These are phyloP conservation scores for Chirona hameri DNA, from an alignment of 2,888 invertebrate genomes.

Conservation along the genomic window DNA sequence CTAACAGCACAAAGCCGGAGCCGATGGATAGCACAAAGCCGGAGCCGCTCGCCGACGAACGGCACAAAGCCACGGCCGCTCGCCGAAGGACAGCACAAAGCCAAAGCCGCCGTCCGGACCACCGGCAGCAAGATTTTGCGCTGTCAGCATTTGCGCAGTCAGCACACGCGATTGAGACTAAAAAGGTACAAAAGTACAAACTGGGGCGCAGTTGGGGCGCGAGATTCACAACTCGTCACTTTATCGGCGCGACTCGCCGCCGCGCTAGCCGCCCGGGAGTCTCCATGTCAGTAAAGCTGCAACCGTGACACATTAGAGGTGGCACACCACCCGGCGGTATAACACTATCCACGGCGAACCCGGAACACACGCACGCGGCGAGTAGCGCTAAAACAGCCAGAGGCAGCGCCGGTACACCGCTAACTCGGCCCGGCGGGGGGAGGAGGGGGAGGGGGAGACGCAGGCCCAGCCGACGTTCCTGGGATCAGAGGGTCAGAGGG, in stretches of 20 bases:
- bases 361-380: background rate
- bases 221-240: background rate
- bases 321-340: background rate
- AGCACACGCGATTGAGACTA: background rate
- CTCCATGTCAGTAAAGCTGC: constrained; percentile 3
- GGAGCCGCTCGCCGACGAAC: background rate
- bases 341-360: background rate
- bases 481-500: too few relatives aligned
- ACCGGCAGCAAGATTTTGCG: background rate
- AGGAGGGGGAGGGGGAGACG: background rate
- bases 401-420: background rate
- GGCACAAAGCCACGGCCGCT: too few relatives aligned
- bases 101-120: background rate
- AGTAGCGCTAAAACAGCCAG: background rate
- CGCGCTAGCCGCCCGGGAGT: background rate
- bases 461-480: too few relatives aligned
- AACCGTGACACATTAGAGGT: background rate
- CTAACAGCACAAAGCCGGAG: too few relatives aligned
- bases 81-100: background rate
- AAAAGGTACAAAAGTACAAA: constrained; percentile 23
- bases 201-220: background rate
- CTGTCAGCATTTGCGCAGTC: background rate
- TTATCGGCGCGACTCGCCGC: background rate
- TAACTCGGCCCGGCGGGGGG: background rate
- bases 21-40: too few relatives aligned